These are phyloP conservation scores for Bursaphelenchus mucronatus DNA, from an alignment of 1,140 invertebrate genomes.

Conservation along the genomic window DNA sequence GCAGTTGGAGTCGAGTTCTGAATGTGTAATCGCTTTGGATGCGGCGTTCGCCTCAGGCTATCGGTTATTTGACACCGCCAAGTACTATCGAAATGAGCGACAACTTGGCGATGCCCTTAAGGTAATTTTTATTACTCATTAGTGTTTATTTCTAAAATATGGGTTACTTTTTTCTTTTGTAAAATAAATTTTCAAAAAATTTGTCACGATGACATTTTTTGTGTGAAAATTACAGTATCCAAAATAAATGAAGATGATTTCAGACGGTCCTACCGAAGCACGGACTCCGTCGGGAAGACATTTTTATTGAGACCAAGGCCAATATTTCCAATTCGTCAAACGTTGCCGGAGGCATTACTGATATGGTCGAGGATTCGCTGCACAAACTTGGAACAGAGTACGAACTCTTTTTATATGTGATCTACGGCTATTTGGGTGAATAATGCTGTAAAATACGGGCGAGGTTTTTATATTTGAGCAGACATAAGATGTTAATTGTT, in stretches of 20 bases:
- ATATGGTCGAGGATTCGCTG: slow-evolving; percentile 25
- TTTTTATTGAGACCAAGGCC: slow-evolving; percentile 26
- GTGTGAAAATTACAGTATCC: too few relatives aligned
- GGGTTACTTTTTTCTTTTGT: too few relatives aligned
- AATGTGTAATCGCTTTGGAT: slow-evolving; percentile 38
- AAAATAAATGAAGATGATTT: background rate
- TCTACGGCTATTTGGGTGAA: too few relatives aligned
- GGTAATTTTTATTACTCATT: slow-evolving; percentile 21
- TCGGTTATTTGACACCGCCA: slow-evolving; percentile 46
- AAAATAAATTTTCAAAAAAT: too few relatives aligned
- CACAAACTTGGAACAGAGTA: slow-evolving; percentile 29
- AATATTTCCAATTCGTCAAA: background rate
- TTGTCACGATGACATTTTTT: too few relatives aligned
- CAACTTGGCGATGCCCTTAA: slow-evolving; percentile 41
- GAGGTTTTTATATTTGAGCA: background rate
- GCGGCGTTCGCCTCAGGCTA: slow-evolving; percentile 40
- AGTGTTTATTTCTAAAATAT: slow-evolving; percentile 5
- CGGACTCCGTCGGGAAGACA: slow-evolving; percentile 12
- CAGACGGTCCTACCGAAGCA: slow-evolving; percentile 25
- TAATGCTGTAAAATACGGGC: background rate
- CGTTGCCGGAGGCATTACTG: slow-evolving; percentile 5
- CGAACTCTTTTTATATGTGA: too few relatives aligned
- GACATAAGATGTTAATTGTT: too few relatives aligned
- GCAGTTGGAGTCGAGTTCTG: slow-evolving; percentile 24
- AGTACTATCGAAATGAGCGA: slow-evolving; percentile 41